phyloP scores from a whole-genome alignment of 2,113 vertebrate species.

The Azemiops feae region DNA sequence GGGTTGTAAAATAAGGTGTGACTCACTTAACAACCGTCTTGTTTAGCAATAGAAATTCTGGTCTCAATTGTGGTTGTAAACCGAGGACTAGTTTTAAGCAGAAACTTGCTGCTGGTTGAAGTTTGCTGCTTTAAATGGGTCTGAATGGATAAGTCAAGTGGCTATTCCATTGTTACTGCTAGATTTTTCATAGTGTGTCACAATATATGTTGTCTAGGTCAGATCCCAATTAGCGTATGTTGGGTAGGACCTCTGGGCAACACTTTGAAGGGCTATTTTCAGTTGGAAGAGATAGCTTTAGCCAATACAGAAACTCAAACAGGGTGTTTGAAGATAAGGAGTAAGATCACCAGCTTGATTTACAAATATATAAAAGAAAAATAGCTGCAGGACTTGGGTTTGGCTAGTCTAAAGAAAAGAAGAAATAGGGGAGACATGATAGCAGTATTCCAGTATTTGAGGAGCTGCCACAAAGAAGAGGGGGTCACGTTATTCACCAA shows the following conservation, averaged over 20 bases:
- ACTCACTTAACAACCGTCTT: neutral
- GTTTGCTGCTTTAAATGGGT: neutral
- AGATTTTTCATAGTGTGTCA: neutral
- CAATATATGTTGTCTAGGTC: neutral
- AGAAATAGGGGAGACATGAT: no score
- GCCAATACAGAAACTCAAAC: neutral
- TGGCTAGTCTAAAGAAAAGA: no score
- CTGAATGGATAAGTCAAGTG: neutral
- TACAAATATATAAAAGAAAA: neutral
- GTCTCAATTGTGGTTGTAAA: neutral
- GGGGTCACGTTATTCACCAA: no score
- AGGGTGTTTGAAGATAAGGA: neutral
- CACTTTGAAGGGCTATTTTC: neutral
- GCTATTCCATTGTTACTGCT: neutral
- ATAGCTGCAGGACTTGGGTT: no score
- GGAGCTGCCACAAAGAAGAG: no score
- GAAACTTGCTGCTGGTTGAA: neutral
- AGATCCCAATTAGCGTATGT: neutral
- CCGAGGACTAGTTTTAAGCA: neutral
- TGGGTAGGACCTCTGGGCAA: neutral
- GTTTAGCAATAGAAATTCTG: neutral
- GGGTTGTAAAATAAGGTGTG: neutral
- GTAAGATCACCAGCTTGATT: neutral
- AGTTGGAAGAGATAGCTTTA: neutral
- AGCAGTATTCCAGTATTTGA: no score